Conservation (phyloP, 2,113 vertebrate species). For the Toxotes jaculatrix region DNA sequence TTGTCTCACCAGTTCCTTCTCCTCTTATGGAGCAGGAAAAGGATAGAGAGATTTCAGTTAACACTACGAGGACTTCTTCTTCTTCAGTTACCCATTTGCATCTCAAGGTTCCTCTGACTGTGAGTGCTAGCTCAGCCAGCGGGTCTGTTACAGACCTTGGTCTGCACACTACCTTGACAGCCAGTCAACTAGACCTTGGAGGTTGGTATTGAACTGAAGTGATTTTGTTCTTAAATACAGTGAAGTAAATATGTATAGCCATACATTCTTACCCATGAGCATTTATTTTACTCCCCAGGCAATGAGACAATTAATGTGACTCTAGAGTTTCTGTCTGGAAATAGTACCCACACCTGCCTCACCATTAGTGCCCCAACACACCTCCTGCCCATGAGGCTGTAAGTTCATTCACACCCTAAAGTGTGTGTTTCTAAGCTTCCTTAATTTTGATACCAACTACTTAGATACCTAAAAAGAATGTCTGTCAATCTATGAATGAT, state of each 20-base stretch:
- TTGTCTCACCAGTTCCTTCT: constrained; percentile 30
- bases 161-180: constrained; percentile 61
- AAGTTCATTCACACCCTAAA: constrained; percentile 56
- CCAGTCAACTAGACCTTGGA: constrained; percentile 77
- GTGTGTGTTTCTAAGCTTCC: constrained; percentile 6
- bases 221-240: not conserved
- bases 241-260: not conserved
- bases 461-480: not conserved
- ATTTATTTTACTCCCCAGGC: constrained; percentile 52
- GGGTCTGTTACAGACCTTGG: constrained; percentile 45
- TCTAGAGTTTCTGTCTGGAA: constrained; percentile 58
- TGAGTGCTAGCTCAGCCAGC: constrained; percentile 39
- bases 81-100: constrained; percentile 46
- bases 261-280: not conserved
- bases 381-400: constrained; percentile 78
- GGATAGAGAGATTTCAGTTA: constrained; percentile 26
- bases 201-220: constrained; percentile 63
- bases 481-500: not conserved
- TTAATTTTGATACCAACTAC: not conserved
- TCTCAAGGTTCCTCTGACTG: constrained; percentile 73
- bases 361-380: constrained; percentile 73
- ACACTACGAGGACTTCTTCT: constrained; percentile 31
- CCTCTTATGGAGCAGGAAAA: constrained; percentile 33
- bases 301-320: constrained; percentile 62
- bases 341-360: constrained; percentile 74